A percentile compares a stretch with the other conserved stretches of the same genome.
phyloP scores from a whole-genome alignment of 2,113 vertebrate genomes.

The Syngnathoides biaculeatus region DNA sequence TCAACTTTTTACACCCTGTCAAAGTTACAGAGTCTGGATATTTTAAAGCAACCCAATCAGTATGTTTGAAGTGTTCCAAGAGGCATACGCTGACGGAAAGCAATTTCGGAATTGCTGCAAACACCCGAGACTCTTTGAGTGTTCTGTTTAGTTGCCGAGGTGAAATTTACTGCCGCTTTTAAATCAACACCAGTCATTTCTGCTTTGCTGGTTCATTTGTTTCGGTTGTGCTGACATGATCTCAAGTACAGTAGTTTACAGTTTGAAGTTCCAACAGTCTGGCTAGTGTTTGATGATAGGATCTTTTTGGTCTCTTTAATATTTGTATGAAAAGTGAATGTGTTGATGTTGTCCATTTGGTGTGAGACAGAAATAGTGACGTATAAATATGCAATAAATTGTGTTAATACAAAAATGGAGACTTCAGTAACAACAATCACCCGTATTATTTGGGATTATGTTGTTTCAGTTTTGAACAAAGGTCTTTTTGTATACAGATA shows the following conservation, averaged over 20 bases:
- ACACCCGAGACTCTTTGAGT: background rate
- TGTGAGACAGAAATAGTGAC: background rate
- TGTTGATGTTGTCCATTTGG: background rate
- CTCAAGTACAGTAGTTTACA: background rate
- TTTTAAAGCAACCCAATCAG: constrained; percentile 30
- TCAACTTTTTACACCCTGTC: constrained; percentile 14
- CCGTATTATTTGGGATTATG: background rate
- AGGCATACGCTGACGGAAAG: background rate
- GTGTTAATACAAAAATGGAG: background rate
- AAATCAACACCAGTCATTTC: constrained; percentile 10
- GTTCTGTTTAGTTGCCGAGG: constrained; percentile 1
- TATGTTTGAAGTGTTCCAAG: constrained; percentile 36
- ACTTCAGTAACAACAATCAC: background rate
- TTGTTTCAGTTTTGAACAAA: background rate
- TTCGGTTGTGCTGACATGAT: background rate
- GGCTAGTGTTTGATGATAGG: background rate
- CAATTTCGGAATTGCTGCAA: constrained; percentile 3
- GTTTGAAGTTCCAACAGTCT: background rate
- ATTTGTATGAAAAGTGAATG: background rate
- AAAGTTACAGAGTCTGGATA: background rate
- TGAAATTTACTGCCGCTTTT: constrained; percentile 13
- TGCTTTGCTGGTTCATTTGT: background rate
- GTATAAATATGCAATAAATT: background rate
- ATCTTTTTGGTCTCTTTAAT: background rate
- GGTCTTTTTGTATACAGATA: background rate